Evolutionary conservation across 2,797 vertebrate genomes (phyloP), one percentile per base, ranked within the genome.

Genomic region (Botia kubotai): DNA sequence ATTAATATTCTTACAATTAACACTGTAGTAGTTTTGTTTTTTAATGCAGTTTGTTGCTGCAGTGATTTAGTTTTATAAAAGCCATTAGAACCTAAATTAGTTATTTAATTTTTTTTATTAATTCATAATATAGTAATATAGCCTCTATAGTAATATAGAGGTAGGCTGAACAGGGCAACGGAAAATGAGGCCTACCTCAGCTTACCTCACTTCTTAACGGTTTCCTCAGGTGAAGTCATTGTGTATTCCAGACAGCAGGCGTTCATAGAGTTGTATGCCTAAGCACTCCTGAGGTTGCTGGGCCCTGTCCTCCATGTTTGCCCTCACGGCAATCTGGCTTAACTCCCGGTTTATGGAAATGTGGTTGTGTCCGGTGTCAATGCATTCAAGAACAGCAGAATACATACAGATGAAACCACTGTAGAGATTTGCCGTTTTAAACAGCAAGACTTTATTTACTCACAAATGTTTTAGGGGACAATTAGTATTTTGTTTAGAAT

Each of bases 251-350:
- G 89, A 79, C 85, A 71, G 87, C 74, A 48, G 78, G 39, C 55
- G 2, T 72, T 50, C 29, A 33, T 89, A 86, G 82, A 79, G 81
- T 90, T 88, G 89, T 86, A 72, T 84, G 82, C 87, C 83, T 90
- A 89, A 91, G 85, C 84, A 79, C 80, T 88, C 75, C 70, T 87
- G 80, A 79, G 87, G 90, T 93, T 92, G 89, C 90, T 81, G 79
- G 87, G 87, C 82, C 87, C 84, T 80, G 46, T 87, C 82, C 80
- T 84, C 77, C 36, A 48, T 36, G 33, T 79, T 85, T 82, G 55
- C 43, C 75, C 65, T 74, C 73, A 76, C 33, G 80, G 82, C 79
- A 66, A 65, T 77, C 36, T 67, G 67, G 46, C 63, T 79, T 82
- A 79, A 33, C 81, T 46, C 60, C 77, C 80, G 80, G 69, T 39